These are phyloP conservation scores for Mormyrus iriodes DNA, from an alignment of 2,113 vertebrate species.

Conservation along the genomic window DNA sequence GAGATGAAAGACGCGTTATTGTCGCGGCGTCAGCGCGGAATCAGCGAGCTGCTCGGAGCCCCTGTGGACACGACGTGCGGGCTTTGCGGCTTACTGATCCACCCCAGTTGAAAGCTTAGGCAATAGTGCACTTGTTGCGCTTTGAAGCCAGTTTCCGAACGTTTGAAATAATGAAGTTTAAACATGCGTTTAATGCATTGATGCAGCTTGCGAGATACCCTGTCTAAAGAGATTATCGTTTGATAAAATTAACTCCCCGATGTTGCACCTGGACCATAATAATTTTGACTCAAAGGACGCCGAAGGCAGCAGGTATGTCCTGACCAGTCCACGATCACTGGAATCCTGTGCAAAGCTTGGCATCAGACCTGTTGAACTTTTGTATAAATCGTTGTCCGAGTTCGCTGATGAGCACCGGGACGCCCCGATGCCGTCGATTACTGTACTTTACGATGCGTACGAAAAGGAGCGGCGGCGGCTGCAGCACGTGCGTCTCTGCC, in stretches of 20 bases:
- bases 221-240: neutral
- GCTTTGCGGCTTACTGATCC: neutral
- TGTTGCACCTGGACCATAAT: constrained; percentile 42
- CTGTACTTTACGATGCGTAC: constrained; percentile 45
- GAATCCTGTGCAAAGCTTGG: constrained; percentile 52
- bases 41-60: neutral
- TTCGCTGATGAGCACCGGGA: constrained; percentile 37
- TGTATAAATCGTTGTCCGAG: constrained; percentile 47
- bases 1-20: constrained; percentile 21
- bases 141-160: neutral
- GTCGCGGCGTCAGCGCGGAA: neutral
- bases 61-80: neutral
- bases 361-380: constrained; percentile 57
- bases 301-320: constrained; percentile 38
- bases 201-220: no score
- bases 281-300: constrained; percentile 36
- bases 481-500: constrained; percentile 41
- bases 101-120: neutral
- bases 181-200: neutral
- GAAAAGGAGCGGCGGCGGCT: constrained; percentile 47
- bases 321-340: constrained; percentile 53
- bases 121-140: neutral
- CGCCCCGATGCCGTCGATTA: constrained; percentile 38
- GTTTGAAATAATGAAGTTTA: neutral
- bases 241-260: constrained; percentile 41